phyloP scores from a whole-genome alignment of 2,113 vertebrate genomes.

The Miniopterus natalensis region DNA sequence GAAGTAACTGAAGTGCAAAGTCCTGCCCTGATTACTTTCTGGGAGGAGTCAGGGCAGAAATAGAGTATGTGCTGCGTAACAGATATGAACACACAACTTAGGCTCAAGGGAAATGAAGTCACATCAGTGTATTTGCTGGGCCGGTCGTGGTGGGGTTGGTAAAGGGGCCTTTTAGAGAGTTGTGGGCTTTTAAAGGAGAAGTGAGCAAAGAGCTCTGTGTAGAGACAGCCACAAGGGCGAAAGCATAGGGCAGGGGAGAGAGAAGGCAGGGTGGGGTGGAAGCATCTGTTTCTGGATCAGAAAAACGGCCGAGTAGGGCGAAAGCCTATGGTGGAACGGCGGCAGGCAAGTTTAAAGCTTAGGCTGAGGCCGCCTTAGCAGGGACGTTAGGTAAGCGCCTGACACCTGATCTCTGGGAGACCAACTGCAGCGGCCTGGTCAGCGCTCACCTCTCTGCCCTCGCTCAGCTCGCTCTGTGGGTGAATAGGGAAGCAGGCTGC shows the following conservation, averaged over 20 bases:
- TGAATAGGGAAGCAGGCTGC: fast-evolving
- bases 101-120: not conserved
- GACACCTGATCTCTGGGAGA: fast-evolving
- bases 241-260: fast-evolving
- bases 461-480: not conserved
- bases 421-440: no score
- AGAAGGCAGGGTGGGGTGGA: not conserved
- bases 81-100: not conserved
- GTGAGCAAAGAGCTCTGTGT: not conserved
- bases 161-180: not conserved
- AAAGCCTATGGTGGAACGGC: no score
- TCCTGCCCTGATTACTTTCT: not conserved
- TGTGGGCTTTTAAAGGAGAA: not conserved
- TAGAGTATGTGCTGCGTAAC: not conserved
- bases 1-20: not conserved
- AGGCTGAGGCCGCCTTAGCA: not conserved
- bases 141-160: not conserved
- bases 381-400: not conserved
- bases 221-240: not conserved
- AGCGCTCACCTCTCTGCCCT: fast-evolving
- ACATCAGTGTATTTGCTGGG: no score
- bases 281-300: not conserved
- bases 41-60: not conserved
- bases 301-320: not conserved
- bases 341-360: not conserved